phyloP scores from a whole-genome alignment of 2,113 vertebrate genomes.

The Vombatus ursinus region DNA sequence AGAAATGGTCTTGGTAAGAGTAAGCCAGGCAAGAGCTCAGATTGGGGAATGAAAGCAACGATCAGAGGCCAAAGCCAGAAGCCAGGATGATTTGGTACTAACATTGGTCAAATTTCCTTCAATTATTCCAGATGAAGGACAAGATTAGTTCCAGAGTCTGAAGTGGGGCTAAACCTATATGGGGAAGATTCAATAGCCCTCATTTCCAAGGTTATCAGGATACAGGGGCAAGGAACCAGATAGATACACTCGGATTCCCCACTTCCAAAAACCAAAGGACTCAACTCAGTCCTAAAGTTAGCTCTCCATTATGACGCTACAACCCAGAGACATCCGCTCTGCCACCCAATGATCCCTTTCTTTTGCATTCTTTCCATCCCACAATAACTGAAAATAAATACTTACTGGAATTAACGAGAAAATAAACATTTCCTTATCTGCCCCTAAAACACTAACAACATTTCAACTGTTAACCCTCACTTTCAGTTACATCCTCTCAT shows the following conservation, averaged over 20 bases:
- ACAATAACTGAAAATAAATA: constrained; percentile 16
- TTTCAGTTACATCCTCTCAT: neutral
- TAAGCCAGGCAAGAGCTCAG: neutral
- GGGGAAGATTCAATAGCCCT: neutral
- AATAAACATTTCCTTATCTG: constrained; percentile 10
- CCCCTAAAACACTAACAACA: neutral
- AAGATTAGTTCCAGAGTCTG: neutral
- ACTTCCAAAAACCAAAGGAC: neutral
- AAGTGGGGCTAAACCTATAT: neutral
- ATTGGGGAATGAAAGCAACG: neutral
- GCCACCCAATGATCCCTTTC: neutral
- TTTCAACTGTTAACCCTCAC: neutral
- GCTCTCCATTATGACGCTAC: neutral
- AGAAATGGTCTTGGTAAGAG: neutral
- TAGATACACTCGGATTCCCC: neutral
- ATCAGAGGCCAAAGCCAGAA: neutral
- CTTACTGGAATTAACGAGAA: constrained; percentile 15
- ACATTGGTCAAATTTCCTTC: neutral
- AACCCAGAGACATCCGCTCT: neutral
- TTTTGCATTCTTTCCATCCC: constrained; percentile 5
- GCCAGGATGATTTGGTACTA: neutral
- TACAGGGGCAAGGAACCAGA: neutral
- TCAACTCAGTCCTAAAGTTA: neutral
- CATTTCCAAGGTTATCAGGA: neutral
- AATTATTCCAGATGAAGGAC: neutral